Conservation (phyloP, 2,797 vertebrate genomes). For the Protosalanx chinensis region DNA sequence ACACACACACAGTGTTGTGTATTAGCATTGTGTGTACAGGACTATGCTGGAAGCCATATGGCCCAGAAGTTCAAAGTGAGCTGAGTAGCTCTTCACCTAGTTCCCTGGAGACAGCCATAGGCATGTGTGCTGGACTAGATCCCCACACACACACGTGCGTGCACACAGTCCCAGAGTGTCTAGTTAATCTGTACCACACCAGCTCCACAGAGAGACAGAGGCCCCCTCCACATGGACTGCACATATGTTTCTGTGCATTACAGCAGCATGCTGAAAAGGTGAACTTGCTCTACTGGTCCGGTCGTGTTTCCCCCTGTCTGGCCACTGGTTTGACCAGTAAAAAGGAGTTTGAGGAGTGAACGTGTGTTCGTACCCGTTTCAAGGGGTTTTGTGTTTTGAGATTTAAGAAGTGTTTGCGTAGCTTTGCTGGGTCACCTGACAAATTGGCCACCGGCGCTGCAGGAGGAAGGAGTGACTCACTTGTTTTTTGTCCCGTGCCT, state of each 20-base stretch:
- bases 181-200: conserved; percentile 72
- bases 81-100: conserved; percentile 70
- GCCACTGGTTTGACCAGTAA: not conserved
- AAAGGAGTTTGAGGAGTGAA: not conserved
- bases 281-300: not conserved
- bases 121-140: conserved; percentile 63
- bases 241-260: conserved; percentile 61
- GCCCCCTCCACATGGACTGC: conserved; percentile 54
- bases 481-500: not conserved
- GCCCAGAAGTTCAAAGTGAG: conserved; percentile 65
- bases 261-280: conserved; percentile 12
- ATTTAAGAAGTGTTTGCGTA: not conserved
- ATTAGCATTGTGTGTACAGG: conserved; percentile 48
- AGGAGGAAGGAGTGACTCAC: conserved; percentile 2
- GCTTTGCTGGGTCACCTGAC: not conserved
- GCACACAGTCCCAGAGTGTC: conserved; percentile 43
- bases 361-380: no score
- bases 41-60: conserved; percentile 62
- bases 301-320: not conserved
- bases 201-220: conserved; percentile 48
- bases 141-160: conserved; percentile 28
- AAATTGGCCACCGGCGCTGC: not conserved
- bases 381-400: not conserved
- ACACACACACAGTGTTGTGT: conserved; percentile 23
- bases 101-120: conserved; percentile 59